Conservation (phyloP, 2,888 invertebrate genomes). For the Drosophila seclusa region DNA sequence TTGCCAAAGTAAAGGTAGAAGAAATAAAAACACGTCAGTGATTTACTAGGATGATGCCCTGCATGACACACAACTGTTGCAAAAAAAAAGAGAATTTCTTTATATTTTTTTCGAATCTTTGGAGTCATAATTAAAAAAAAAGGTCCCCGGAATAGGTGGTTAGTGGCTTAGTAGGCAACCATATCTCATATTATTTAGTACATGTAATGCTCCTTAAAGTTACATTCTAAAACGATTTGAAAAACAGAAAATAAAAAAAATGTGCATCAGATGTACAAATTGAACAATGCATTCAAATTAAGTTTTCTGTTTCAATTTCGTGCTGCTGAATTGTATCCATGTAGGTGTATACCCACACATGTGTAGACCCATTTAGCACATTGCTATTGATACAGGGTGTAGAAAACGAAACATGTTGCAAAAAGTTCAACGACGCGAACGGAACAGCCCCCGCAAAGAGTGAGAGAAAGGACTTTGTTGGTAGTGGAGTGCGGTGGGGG, state of each 20-base stretch:
- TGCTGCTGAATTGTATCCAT: not conserved
- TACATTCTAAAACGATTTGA: not conserved
- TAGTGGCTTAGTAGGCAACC: not conserved
- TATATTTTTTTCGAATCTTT: not conserved
- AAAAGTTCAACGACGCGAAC: conserved; percentile 76
- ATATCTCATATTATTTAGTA: not conserved
- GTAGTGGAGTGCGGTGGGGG: not conserved
- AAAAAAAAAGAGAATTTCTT: not conserved
- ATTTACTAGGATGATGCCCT: not conserved
- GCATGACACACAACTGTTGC: not conserved
- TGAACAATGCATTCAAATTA: not conserved
- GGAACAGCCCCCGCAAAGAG: conserved; percentile 44
- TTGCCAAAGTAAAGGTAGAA: conserved; percentile 29
- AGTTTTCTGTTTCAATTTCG: not conserved
- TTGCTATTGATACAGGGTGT: conserved; percentile 8
- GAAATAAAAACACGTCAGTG: conserved; percentile 4
- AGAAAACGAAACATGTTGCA: conserved; percentile 58
- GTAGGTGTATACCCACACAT: not conserved
- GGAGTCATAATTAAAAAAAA: not conserved
- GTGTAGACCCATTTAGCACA: not conserved
- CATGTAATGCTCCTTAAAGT: not conserved
- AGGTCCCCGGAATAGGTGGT: not conserved
- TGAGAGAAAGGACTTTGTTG: conserved; percentile 26
- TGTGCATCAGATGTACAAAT: not conserved
- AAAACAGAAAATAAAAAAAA: not conserved